phyloP scores from a whole-genome alignment of 2,888 invertebrate species.

The Spisula solida region DNA sequence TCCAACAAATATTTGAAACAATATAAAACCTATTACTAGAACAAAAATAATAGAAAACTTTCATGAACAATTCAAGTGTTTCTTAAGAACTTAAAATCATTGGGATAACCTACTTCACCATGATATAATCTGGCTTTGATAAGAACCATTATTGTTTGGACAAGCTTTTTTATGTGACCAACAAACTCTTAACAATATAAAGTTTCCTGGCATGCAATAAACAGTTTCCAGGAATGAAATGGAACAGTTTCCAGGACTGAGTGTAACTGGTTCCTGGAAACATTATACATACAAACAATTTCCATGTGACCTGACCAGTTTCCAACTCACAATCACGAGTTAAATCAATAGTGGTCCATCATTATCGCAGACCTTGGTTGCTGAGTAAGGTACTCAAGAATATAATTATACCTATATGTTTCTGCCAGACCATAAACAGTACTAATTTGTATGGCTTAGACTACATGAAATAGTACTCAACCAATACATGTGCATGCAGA shows the following conservation, averaged over 20 bases:
- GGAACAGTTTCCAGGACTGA: too few relatives aligned
- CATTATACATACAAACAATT: neutral
- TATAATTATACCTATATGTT: too few relatives aligned
- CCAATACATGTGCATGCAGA: too few relatives aligned
- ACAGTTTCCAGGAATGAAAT: neutral
- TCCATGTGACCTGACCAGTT: neutral
- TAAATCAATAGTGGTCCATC: too few relatives aligned
- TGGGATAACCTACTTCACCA: neutral
- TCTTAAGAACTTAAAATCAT: constrained; percentile 7
- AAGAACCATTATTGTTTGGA: neutral
- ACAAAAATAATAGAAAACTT: neutral
- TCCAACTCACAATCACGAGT: too few relatives aligned
- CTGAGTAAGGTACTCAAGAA: too few relatives aligned
- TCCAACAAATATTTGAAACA: neutral
- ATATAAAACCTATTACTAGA: neutral
- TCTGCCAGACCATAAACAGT: too few relatives aligned
- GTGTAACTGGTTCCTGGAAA: too few relatives aligned
- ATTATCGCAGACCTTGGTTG: too few relatives aligned
- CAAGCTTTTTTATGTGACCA: constrained; percentile 8
- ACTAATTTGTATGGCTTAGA: too few relatives aligned
- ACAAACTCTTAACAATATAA: neutral
- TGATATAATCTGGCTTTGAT: neutral
- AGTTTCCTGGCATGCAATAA: neutral
- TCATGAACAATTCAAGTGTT: neutral
- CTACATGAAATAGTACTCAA: too few relatives aligned